Evolutionary conservation across 2,888 invertebrate species (phyloP), one percentile per base, ranked within the genome.

Genomic region (Lydus trimaculatus): DNA sequence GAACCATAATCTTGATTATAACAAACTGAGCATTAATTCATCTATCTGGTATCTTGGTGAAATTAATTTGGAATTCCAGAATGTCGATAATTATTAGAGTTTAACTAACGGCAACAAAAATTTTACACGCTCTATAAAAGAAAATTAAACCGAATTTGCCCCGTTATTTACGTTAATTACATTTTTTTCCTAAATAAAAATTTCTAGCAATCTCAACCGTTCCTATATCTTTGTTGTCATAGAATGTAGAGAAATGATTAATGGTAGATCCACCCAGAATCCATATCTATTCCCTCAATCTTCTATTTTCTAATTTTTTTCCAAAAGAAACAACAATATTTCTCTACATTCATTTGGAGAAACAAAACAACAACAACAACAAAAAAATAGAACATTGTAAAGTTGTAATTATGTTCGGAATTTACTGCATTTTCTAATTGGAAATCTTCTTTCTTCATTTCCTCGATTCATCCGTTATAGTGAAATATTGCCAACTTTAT

Each of bases 381-480:
- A n/a, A 8, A 23, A 56, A 56, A 25, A 56, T 56, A 8, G 25
- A 23, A 52, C 52, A 23, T 56, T 23, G 20, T 52, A 20, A 23
- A 23, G 4, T 39, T 39, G 43, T 23, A 52, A 52, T 52, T 52
- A 52, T 52, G 23, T 52, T 52, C 23, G 52, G 52, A 11, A 52
- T 52, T 23, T 52, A 23, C 52, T 13, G 52, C 25, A 25, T 56
- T 56, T 56, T 56, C 56, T 56, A 56, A 56, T 56, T 56, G 56
- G 56, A 56, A 56, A 56, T 56, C 56, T 25, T 56, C 56, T 56
- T 25, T 56, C 56, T 56, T 56, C 56, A 56, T 56, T 15, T 25
- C 25, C 25, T 56, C 25, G 25, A 23, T 56, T 25, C 15, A 56
- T 56, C 56, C 56, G 56, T 56, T 56, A 56, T 56, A 56, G 56